A percentile compares a stretch with the other conserved stretches of the same genome.
Evolutionary conservation across 2,113 vertebrate genomes (phyloP).

Genomic region (Hemiscyllium ocellatum): DNA sequence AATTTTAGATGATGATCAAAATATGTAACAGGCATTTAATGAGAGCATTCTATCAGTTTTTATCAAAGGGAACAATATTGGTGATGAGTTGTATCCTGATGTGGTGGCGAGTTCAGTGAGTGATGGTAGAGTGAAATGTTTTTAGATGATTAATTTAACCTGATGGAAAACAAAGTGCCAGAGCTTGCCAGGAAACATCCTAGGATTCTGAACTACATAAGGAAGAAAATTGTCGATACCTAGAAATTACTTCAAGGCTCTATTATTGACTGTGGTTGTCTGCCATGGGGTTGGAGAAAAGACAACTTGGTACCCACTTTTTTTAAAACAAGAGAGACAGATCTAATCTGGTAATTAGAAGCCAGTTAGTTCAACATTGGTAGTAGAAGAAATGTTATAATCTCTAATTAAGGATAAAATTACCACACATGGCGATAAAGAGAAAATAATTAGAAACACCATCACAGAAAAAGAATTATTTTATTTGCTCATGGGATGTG

Average conservation of each 20-base stretch:
- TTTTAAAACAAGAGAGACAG: neutral
- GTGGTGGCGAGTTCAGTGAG: neutral
- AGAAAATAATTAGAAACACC: conserved; percentile 26
- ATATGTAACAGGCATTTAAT: neutral
- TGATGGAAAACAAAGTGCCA: neutral
- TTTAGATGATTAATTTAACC: neutral
- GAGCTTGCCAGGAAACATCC: conserved; percentile 8
- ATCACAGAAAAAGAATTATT: neutral
- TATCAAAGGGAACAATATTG: neutral
- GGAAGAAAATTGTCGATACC: neutral
- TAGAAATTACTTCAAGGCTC: conserved; percentile 6
- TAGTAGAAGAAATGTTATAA: neutral
- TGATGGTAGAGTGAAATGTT: neutral
- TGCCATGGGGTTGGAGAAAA: neutral
- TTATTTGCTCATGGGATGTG: neutral
- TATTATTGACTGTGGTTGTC: conserved; percentile 23
- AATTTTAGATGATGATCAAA: neutral
- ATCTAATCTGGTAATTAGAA: conserved; percentile 20
- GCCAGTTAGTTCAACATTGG: conserved; percentile 13
- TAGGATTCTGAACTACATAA: neutral
- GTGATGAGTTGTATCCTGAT: neutral
- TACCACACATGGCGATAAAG: neutral
- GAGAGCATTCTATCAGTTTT: neutral
- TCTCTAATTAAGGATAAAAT: conserved; percentile 26
- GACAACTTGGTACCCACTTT: neutral